Base-by-base conservation (phyloP, 2,888 invertebrate species). In the Achlya flavicornis region DNA sequence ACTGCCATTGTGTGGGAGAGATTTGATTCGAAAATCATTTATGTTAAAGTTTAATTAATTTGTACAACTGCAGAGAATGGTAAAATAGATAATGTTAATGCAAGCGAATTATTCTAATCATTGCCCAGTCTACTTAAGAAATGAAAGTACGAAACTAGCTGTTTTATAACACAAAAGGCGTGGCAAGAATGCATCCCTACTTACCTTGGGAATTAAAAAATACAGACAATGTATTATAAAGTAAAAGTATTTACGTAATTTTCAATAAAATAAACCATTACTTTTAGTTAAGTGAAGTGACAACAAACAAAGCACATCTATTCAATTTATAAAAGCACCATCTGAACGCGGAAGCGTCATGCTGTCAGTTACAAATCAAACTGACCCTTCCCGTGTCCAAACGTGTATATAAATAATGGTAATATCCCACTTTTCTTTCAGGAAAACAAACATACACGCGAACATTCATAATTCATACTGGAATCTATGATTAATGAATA, bases 351-450 rank as follows among this genome's bases (percentile, higher is more conserved):
- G 53, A 53, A 61, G 61, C 57, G 46, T 58, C 19, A 64, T 53
- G 53, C 53, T 53, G 53, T 66, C 63, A 57, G 53, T 59, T 72
- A 70, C 63, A 68, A 69, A 71, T 63, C 59, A 66, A 69, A 75
- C 75, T 76, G 73, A 65, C 53, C 64, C 64, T 66, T 63, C 60
- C 43, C 63, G 43, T 57, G 63, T 58, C 62, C 53, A 71, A 53
- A 67, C 72, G 74, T 84, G 80, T 81, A 81, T 88, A 87, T 91
- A 88, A 87, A 86, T 89, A 26, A 91, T 89, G 88, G 81, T 87
- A 86, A 88, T 87, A 82, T 85, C 81, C 85, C 84, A 86, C 90
- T 88, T 88, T 89, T 82, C 82, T 77, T 78, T 88, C 90, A 91
- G 91, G 91, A 91, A 92, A 86, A 84, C 77, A 64, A 69, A 63